Base-by-base conservation (phyloP, 2,113 vertebrate genomes). In the Saguinus midas region DNA sequence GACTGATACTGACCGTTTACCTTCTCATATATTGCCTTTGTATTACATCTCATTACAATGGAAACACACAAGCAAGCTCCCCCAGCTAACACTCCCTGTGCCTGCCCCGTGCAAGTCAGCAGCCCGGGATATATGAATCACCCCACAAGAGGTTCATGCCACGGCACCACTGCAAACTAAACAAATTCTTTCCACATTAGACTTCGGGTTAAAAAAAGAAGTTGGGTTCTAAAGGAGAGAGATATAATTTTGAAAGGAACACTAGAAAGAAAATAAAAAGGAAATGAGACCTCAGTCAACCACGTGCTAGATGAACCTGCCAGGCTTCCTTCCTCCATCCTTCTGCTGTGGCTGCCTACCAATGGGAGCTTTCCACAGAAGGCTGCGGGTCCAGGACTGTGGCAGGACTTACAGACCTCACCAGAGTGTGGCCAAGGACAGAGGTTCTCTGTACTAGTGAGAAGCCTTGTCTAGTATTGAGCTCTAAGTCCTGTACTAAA, bases 161-260 rank as follows among this genome's bases (percentile, higher is more conserved):
- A 1, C 84, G 13, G 87, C n/a, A 92, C 79, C 61, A 8, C 91
- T 87, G 95, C 92, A 97, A 96, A 43, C 97, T 89, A 96, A 97
- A 98, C 95, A 97, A 35, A 98, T 94, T 97, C 92, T 95, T 91
- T 95, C 93, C 87, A 80, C 0, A 64, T 80, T 73, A 95, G 58
- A 32, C 58, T 27, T 6, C 0, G 43, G 79, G 89, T 92, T 96
- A 94, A 95, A 98, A 98, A 96, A 97, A 91, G 92, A 94, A 97
- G 82, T 3, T 1, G 37, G 35, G 89, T 55, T 73, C 37, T 35
- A 68, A 25, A 37, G 79, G 68, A 72, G 68, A 93, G 37, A 48
- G 27, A 76, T 0, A 35, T 2, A 4, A 61, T 95, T 84, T 91
- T 70, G 58, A 95, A 92, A 92, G 8, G 50, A 37, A 66, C n/a